phyloP scores from a whole-genome alignment of 2,888 invertebrate species.

The Steromphala cineraria region DNA sequence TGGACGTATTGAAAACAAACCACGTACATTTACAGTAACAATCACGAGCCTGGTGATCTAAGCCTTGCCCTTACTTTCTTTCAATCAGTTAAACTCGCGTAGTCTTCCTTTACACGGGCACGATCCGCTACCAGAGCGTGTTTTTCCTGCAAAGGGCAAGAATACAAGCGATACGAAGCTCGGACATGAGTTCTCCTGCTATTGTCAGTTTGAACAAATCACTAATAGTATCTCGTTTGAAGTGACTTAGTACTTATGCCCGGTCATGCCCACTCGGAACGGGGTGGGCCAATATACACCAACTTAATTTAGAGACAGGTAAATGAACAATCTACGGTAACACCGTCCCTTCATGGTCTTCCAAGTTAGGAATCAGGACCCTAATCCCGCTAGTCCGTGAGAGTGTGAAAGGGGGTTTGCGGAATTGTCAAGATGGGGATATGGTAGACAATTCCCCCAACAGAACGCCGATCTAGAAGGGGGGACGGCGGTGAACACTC shows the following conservation, averaged over 20 bases:
- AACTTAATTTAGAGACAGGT: not conserved
- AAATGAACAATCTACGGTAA: conserved; percentile 13
- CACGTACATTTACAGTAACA: conserved; percentile 15
- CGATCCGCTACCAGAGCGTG: not conserved
- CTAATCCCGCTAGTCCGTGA: conserved; percentile 40
- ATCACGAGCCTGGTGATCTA: conserved; percentile 12
- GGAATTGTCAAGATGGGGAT: conserved; percentile 27
- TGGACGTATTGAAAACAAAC: conserved; percentile 3
- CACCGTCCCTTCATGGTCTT: conserved; percentile 20
- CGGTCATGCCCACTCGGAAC: conserved; percentile 21
- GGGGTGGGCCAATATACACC: conserved; percentile 7
- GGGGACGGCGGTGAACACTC: not conserved
- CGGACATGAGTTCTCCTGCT: not conserved
- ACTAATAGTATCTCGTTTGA: conserved; percentile 19
- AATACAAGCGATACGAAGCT: not conserved
- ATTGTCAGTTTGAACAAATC: conserved; percentile 12
- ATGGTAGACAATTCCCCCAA: not conserved
- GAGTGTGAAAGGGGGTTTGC: conserved; percentile 37
- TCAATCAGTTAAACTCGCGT: conserved; percentile 3
- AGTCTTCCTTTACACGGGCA: not conserved
- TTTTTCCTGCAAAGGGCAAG: not conserved
- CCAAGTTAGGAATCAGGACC: conserved; percentile 31
- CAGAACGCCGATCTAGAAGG: not conserved
- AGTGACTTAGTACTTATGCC: conserved; percentile 11
- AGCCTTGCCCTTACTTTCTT: conserved; percentile 9